These are phyloP conservation scores for Rhinella marina DNA, from an alignment of 2,797 vertebrate genomes.

Conservation along the genomic window DNA sequence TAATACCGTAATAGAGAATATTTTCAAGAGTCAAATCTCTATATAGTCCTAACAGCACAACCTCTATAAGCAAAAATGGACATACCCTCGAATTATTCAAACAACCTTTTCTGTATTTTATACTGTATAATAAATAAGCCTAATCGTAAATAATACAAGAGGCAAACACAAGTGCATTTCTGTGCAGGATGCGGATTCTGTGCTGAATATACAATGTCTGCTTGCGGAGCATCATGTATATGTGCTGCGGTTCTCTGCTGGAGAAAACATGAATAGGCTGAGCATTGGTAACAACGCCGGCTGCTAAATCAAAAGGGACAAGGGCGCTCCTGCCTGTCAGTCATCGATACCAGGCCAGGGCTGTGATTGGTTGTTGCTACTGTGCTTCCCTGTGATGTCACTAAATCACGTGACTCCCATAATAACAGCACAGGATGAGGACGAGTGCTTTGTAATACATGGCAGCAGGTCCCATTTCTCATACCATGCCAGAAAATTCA, in stretches of 20 bases:
- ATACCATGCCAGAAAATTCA: background rate
- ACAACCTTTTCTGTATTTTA: background rate
- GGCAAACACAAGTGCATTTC: background rate
- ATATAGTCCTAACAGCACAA: background rate
- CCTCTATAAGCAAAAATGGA: background rate
- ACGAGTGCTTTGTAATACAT: conserved; percentile 23
- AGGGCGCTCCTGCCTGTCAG: conserved; percentile 38
- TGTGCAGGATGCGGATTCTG: background rate
- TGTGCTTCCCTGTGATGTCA: conserved; percentile 49
- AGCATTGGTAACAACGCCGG: conserved; percentile 3
- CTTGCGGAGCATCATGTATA: too few species aligned
- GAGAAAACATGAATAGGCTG: conserved; percentile 10
- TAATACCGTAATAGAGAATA: too few species aligned
- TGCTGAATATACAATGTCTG: too few species aligned
- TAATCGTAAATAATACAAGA: background rate
- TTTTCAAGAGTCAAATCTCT: background rate
- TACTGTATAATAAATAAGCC: background rate
- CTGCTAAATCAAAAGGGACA: conserved; percentile 32
- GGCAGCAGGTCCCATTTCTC: conserved; percentile 23
- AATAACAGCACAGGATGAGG: conserved; percentile 37
- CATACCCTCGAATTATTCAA: background rate
- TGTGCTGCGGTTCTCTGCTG: conserved; percentile 1
- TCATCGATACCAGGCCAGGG: conserved; percentile 23
- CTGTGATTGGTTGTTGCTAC: conserved; percentile 58
- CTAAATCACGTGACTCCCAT: conserved; percentile 31